Conservation (phyloP, 2,888 invertebrate species). For the Hermodice carunculata region DNA sequence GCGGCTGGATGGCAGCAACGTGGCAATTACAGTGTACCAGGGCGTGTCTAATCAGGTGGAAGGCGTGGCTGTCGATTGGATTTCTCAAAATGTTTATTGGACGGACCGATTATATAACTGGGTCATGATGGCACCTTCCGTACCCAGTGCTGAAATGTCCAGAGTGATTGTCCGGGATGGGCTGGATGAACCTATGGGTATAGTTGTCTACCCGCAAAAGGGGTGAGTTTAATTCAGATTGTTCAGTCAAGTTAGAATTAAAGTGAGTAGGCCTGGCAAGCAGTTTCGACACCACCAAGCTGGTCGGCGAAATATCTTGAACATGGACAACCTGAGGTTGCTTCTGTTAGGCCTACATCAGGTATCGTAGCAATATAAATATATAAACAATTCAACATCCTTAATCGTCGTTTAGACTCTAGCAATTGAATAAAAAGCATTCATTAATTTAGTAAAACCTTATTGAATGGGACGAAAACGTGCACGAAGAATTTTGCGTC, state of each 20-base stretch:
- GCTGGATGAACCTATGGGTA: conserved; percentile 56
- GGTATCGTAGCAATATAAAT: too few relatives aligned
- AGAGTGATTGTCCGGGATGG: conserved; percentile 45
- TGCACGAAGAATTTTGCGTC: too few relatives aligned
- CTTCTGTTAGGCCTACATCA: too few relatives aligned
- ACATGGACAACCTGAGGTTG: too few relatives aligned
- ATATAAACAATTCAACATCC: too few relatives aligned
- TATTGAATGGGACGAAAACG: too few relatives aligned
- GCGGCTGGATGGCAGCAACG: conserved; percentile 49
- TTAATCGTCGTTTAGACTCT: too few relatives aligned
- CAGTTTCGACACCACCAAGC: neutral
- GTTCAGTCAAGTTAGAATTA: neutral
- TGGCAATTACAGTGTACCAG: conserved; percentile 51
- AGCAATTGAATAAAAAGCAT: too few relatives aligned
- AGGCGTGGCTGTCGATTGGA: conserved; percentile 61
- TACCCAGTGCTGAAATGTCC: conserved; percentile 21
- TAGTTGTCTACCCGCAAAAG: conserved; percentile 55
- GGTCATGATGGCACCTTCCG: conserved; percentile 54
- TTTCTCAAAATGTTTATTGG: conserved; percentile 55
- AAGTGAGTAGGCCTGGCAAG: neutral
- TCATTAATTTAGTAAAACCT: too few relatives aligned
- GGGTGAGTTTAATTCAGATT: conserved; percentile 52
- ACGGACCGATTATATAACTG: conserved; percentile 62
- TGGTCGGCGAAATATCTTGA: neutral
- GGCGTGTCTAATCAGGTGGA: conserved; percentile 57